Conservation (phyloP, 2,113 vertebrate genomes). For the Thamnaconus septentrionalis region DNA sequence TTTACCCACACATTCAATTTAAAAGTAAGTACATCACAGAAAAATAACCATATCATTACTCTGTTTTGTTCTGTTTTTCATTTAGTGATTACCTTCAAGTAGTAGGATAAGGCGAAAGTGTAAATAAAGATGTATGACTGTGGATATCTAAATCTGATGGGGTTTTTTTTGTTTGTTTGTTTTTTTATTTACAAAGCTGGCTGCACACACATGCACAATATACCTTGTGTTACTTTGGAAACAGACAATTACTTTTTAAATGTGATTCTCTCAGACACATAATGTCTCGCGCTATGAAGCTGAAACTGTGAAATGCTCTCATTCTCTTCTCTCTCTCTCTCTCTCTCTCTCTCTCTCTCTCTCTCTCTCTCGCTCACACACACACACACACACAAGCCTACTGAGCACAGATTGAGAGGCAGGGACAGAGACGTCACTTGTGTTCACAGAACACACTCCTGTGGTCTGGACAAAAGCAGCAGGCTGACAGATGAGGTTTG, state of each 20-base stretch:
- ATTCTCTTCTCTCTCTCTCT: not conserved
- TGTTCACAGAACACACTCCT: slow-evolving; percentile 52
- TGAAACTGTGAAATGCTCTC: slow-evolving; percentile 21
- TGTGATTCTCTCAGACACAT: slow-evolving; percentile 2
- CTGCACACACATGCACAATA: not conserved
- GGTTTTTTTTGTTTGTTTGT: too few relatives aligned
- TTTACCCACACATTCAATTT: too few relatives aligned
- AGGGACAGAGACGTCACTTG: slow-evolving; percentile 61
- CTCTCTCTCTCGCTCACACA: not conserved
- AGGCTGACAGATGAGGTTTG: slow-evolving; percentile 72
- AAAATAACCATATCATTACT: too few relatives aligned
- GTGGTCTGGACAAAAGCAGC: slow-evolving; percentile 64
- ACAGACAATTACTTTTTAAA: not conserved
- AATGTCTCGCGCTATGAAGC: not conserved
- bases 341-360: not conserved
- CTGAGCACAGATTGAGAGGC: slow-evolving; percentile 14
- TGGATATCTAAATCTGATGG: too few relatives aligned
- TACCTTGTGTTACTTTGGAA: too few relatives aligned
- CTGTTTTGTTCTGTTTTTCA: too few relatives aligned
- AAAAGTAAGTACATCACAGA: too few relatives aligned
- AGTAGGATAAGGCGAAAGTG: too few relatives aligned
- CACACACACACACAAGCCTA: slow-evolving; percentile 1
- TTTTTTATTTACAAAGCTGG: too few relatives aligned
- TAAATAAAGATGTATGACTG: too few relatives aligned
- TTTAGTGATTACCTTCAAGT: too few relatives aligned